Percentiles rank a stretch among this genome's conserved stretches.
These are phyloP conservation scores for Prorops nasuta DNA, from an alignment of 1,140 invertebrate genomes.

Conservation along the genomic window DNA sequence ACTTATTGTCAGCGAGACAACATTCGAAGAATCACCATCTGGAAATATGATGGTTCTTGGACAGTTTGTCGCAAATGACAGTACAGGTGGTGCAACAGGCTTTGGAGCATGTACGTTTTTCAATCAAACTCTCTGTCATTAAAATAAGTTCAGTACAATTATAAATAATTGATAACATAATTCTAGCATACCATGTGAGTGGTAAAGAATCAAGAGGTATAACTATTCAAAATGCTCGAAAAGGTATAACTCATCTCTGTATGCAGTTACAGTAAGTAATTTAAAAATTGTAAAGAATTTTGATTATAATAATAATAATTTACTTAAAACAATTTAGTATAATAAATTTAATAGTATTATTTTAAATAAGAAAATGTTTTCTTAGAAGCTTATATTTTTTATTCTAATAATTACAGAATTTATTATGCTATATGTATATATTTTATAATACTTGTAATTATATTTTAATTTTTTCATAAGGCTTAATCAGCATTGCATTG, in stretches of 20 bases:
- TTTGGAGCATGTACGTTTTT: constrained; percentile 64
- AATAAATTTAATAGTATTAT: no score
- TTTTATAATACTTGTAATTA: constrained; percentile 2
- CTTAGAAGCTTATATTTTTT: no score
- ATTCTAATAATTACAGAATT: no score
- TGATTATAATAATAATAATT: no score
- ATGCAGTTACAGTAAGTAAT: constrained; percentile 66
- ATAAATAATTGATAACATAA: no score
- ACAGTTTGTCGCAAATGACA: constrained; percentile 88
- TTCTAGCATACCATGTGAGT: constrained; percentile 72
- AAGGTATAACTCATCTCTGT: constrained; percentile 75
- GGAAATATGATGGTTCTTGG: constrained; percentile 86
- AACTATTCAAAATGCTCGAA: constrained; percentile 83
- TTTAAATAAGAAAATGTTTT: no score
- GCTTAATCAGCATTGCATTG: constrained; percentile 87
- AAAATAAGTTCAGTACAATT: no score
- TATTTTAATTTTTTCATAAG: constrained; percentile 37
- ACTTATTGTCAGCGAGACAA: constrained; percentile 93
- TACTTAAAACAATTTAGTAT: no score
- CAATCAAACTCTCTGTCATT: constrained; percentile 34
- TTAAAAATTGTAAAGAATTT: constrained; percentile 5
- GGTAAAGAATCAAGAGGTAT: constrained; percentile 87
- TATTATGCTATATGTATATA: not conserved
- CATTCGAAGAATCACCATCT: constrained; percentile 90
- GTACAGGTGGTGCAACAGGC: constrained; percentile 75